These are phyloP conservation scores for Chelonoidis abingdonii DNA, from an alignment of 2,113 vertebrate genomes.

Conservation along the genomic window DNA sequence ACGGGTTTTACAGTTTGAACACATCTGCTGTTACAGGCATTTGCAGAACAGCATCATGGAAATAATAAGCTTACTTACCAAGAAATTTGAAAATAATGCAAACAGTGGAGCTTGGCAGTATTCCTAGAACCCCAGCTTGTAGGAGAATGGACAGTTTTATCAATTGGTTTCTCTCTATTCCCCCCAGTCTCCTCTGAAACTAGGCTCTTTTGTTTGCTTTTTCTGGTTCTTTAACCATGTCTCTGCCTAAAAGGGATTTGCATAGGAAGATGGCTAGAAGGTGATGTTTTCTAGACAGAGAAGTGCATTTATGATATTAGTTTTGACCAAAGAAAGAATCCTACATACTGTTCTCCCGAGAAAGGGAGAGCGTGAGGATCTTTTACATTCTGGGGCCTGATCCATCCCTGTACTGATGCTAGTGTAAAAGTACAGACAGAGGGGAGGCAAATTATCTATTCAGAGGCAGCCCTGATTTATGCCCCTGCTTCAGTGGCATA, in stretches of 20 bases:
- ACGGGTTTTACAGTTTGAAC: background rate
- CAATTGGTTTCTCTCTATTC: background rate
- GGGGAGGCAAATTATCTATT: conserved; percentile 1
- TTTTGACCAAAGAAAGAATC: background rate
- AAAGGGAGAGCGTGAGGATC: background rate
- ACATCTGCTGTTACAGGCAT: background rate
- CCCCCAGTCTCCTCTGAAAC: background rate
- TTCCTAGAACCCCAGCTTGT: background rate
- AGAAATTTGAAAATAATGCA: background rate
- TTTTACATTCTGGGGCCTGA: background rate
- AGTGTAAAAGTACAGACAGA: background rate
- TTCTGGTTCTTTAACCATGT: background rate
- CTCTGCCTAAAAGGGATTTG: background rate
- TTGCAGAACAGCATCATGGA: background rate
- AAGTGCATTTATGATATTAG: background rate
- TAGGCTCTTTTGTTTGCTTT: background rate
- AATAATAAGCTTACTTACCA: background rate
- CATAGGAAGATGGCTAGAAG: background rate
- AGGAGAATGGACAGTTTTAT: background rate
- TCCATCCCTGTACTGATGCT: background rate
- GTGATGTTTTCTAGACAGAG: background rate
- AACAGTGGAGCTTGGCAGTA: background rate
- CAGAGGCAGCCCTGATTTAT: background rate
- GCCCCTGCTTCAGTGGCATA: background rate
- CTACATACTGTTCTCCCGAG: background rate